These are phyloP conservation scores for Hippopotamyrus pictus DNA, from an alignment of 2,797 vertebrate genomes.

Conservation along the genomic window DNA sequence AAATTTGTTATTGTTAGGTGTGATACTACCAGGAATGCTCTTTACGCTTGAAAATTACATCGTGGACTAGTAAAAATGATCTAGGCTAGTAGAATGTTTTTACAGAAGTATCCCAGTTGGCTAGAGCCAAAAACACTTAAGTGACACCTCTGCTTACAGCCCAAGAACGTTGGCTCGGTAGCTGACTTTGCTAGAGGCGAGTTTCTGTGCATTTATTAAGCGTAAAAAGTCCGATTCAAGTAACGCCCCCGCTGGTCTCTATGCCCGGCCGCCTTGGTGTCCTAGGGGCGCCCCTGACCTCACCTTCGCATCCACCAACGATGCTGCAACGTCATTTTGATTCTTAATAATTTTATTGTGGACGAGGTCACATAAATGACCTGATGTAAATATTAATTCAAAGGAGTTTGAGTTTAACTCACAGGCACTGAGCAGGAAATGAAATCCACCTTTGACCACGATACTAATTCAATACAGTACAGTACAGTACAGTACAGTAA, in stretches of 20 bases:
- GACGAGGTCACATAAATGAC: not conserved
- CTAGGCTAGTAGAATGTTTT: not conserved
- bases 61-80: not conserved
- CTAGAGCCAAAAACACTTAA: not conserved
- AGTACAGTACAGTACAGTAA: not conserved
- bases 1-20: not conserved
- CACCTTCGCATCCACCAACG: not conserved
- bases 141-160: not conserved
- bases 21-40: not conserved
- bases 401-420: not conserved
- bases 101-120: not conserved
- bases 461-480: not conserved
- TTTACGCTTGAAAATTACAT: not conserved
- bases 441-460: not conserved
- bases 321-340: not conserved
- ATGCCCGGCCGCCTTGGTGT: not conserved
- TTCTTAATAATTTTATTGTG: not conserved
- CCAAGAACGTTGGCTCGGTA: not conserved
- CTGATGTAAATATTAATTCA: not conserved
- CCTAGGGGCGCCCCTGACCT: not conserved
- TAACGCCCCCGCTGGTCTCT: not conserved
- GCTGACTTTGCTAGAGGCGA: not conserved
- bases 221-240: not conserved
- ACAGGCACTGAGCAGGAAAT: not conserved
- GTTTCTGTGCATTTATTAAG: not conserved